Base-by-base conservation (phyloP, 2,113 vertebrate species). In the Eublepharis macularius region DNA sequence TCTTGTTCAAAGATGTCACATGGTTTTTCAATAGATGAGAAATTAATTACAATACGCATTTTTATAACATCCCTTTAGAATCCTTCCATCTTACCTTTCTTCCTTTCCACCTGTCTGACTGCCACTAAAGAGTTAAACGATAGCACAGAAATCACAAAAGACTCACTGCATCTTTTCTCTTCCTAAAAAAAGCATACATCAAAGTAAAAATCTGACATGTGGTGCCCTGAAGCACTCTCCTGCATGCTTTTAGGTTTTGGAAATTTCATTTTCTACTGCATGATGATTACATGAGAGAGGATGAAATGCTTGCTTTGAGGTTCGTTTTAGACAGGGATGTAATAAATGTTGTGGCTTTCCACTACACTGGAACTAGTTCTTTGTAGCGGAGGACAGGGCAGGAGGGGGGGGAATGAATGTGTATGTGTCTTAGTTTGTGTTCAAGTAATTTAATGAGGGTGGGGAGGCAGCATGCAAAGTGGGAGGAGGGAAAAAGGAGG, bases 251-350 rank as follows among this genome's bases (percentile, higher is more conserved):
- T 94, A 95, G 89, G 94, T 95, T 96, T 95, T 90, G 91, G 91
- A 95, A 95, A 95, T 95, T 95, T 95, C 93, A 95, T 96, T 96
- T 96, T 95, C 93, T 96, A 93, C 92, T 92, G 95, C 94, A 93
- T 91, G 92, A 96, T 93, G 92, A 95, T 95, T 95, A 94, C 93
- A 95, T 87, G 92, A 95, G 88, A 92, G 91, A 91, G 89, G 90
- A 96, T 94, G 92, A 95, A 96, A 95, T 95, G 89, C 78, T 94
- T 73, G 91, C 93, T 96, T 95, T 96, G 94, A 95, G 95, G 92
- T 94, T 96, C 94, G 88, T 94, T 94, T 95, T 95, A 94, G 93
- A 93, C 83, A 94, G 90, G 94, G 84, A 94, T 92, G 88, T 93
- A 95, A 96, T 95, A 95, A 95, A 94, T 65, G 26, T 87, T 90